Percentiles rank a stretch among this genome's conserved stretches.
Conservation (phyloP, 1,140 invertebrate genomes). For the Eueides isabella region DNA sequence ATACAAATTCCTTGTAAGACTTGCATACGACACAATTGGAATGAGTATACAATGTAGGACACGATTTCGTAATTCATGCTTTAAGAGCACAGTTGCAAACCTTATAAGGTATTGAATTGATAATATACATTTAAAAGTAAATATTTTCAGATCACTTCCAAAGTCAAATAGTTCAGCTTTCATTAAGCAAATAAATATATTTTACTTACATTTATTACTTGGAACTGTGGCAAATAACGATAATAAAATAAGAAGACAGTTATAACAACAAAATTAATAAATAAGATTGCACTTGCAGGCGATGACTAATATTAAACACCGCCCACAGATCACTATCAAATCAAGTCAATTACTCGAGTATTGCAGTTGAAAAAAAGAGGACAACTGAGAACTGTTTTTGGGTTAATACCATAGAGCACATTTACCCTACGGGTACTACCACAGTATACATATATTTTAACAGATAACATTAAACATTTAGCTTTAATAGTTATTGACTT, state of each 20-base stretch:
- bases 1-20: slow-evolving; percentile 12
- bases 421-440: too few relatives aligned
- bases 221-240: background rate
- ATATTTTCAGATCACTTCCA: background rate
- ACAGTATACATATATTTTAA: background rate
- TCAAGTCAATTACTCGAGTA: background rate
- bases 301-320: slow-evolving; percentile 12
- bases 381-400: background rate
- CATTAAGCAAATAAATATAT: background rate
- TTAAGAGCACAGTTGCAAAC: slow-evolving; percentile 28
- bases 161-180: background rate
- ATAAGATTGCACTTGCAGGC: background rate
- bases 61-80: slow-evolving; percentile 27
- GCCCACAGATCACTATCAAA: background rate
- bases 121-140: slow-evolving; percentile 9
- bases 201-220: background rate
- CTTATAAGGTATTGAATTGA: slow-evolving; percentile 58
- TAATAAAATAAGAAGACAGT: background rate
- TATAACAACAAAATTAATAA: background rate
- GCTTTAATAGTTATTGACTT: too few relatives aligned
- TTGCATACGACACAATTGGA: background rate
- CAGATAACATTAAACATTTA: background rate
- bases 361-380: background rate
- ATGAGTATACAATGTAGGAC: slow-evolving; percentile 24
- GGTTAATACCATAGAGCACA: too few relatives aligned